These are phyloP conservation scores for Corythornis cristatus DNA, from an alignment of 2,113 vertebrate genomes.

Conservation along the genomic window DNA sequence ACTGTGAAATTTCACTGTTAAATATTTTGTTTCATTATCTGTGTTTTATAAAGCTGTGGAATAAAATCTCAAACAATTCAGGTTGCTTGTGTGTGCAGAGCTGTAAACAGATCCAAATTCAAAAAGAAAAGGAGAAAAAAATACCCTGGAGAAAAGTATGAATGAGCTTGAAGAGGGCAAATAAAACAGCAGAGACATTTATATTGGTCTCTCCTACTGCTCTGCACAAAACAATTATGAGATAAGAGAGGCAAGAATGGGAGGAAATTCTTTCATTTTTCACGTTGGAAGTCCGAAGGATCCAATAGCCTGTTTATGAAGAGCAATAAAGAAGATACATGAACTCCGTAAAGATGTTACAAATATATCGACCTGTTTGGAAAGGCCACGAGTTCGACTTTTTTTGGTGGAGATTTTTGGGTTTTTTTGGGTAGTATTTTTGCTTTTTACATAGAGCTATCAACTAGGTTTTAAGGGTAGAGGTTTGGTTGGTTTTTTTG, in stretches of 20 bases:
- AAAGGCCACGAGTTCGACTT: conserved; percentile 48
- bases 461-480: conserved; percentile 51
- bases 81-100: conserved; percentile 40
- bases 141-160: conserved; percentile 73
- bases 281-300: conserved; percentile 70
- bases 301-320: conserved; percentile 82
- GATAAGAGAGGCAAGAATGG: conserved; percentile 79
- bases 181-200: conserved; percentile 78
- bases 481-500: not conserved
- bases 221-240: conserved; percentile 84
- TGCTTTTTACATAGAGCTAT: conserved; percentile 59
- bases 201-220: conserved; percentile 75
- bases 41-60: conserved; percentile 23
- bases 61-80: conserved; percentile 42
- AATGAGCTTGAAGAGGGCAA: conserved; percentile 78
- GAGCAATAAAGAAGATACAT: conserved; percentile 83
- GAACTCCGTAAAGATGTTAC: conserved; percentile 76
- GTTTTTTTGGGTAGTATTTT: not conserved
- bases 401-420: not conserved
- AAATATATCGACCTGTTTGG: conserved; percentile 70
- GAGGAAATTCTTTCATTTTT: conserved; percentile 83
- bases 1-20: not conserved
- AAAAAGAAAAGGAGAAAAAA: conserved; percentile 60
- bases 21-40: conserved; percentile 27
- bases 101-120: conserved; percentile 63